Base-by-base conservation (phyloP, 2,888 invertebrate species). In the Prosapia bicincta region DNA sequence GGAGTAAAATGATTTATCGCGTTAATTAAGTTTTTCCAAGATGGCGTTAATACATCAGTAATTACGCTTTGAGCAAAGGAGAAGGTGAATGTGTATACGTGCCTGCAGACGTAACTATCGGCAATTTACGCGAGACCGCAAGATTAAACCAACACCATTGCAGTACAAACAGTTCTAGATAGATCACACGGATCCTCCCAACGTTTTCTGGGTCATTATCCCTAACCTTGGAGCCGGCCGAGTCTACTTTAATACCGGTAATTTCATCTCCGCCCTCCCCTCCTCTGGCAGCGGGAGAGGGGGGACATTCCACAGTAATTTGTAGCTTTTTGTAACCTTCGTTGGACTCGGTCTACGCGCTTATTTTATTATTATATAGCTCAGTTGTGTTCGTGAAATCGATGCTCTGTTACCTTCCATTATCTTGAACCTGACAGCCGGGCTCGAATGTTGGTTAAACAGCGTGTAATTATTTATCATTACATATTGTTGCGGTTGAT, bases 221-320 rank as follows among this genome's bases (percentile, higher is more conserved):
- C 69, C 30, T 69, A 30, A 28, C 69, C 69, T 69, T 69, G 69
- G 69, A 13, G 0, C 20, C 30, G 69, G 26, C 69, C 69, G 69
- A 69, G 54, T 30, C 69, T 26, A 26, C 69, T 69, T 69, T 69
- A 69, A 69, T 69, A 70, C 70, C 38, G 70, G 70, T 43, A 43
- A 70, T 70, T 70, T 70, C n/a, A n/a, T 38, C 38, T 7, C 38
- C 23, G 38, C 70, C 70, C 23, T 24, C 24, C 38, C 30, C 24
- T 3, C 30, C 32, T 26, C 1, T 10, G 70, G 23, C n/a, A 20
- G 71, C 25, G 70, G 68, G 23, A 13, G 43, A 43, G 15, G 32
- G 67, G 68, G 32, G 76, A 81, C 78, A 79, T 77, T 77, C 76
- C 77, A 78, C 79, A 79, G 82, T 82, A 82, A 82, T 82, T 82